These are phyloP conservation scores for Eumacrocentrus americanus DNA, from an alignment of 2,888 invertebrate genomes.

Conservation along the genomic window DNA sequence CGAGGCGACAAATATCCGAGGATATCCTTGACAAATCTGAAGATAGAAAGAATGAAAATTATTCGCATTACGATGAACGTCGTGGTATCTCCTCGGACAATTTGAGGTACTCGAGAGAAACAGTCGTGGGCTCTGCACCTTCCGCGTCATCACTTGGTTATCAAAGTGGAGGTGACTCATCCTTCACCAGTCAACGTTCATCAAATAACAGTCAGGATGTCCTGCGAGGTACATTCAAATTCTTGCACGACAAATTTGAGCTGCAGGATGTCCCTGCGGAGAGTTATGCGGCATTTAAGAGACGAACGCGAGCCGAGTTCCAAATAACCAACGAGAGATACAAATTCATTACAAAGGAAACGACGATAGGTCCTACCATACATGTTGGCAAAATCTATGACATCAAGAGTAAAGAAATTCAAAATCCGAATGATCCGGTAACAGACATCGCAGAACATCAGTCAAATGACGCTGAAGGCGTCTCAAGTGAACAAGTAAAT, in stretches of 20 bases:
- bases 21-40: conserved; percentile 47
- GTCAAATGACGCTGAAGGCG: neutral
- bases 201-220: conserved; percentile 33
- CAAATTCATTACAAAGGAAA: conserved; percentile 16
- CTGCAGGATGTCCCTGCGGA: conserved; percentile 50
- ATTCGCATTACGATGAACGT: conserved; percentile 38
- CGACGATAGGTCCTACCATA: conserved; percentile 10
- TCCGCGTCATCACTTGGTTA: conserved; percentile 37
- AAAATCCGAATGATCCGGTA: neutral
- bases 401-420: conserved; percentile 8
- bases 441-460: neutral
- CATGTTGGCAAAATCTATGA: conserved; percentile 25
- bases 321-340: conserved; percentile 24
- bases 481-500: neutral
- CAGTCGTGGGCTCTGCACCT: conserved; percentile 33
- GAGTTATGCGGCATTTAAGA: conserved; percentile 54
- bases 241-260: conserved; percentile 52
- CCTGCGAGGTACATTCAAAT: conserved; percentile 47
- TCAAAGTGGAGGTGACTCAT: conserved; percentile 38
- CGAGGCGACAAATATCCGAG: conserved; percentile 49
- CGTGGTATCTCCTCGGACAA: conserved; percentile 55
- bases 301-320: conserved; percentile 44
- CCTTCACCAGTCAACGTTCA: conserved; percentile 32
- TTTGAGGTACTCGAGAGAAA: conserved; percentile 40
- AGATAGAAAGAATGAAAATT: conserved; percentile 34